Evolutionary conservation across 2,888 invertebrate genomes (phyloP).

Genomic region (Cheilosia soror): DNA sequence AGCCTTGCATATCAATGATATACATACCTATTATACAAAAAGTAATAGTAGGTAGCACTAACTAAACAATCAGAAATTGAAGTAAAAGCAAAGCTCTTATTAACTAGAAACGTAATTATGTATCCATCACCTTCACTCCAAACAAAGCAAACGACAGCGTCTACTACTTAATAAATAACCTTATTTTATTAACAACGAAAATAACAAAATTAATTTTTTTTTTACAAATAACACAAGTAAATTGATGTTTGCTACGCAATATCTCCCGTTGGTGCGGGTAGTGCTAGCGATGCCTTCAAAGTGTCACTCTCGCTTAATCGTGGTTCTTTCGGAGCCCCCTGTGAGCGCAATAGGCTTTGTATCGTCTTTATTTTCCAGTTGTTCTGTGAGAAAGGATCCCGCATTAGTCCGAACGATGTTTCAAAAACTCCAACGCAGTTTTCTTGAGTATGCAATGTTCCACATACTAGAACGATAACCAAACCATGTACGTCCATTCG

Average conservation of each 20-base stretch:
- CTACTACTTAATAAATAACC: slow-evolving; percentile 14
- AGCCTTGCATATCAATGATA: neutral
- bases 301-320: slow-evolving; percentile 78
- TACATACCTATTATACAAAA: neutral
- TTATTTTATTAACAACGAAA: slow-evolving; percentile 36
- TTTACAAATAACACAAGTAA: neutral
- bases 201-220: neutral
- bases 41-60: no score
- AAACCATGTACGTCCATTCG: slow-evolving; percentile 87
- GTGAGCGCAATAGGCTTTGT: slow-evolving; percentile 84
- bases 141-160: neutral
- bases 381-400: slow-evolving; percentile 86
- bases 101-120: no score
- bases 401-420: slow-evolving; percentile 87
- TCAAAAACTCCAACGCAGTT: slow-evolving; percentile 87
- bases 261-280: slow-evolving; percentile 79
- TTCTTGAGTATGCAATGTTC: slow-evolving; percentile 86
- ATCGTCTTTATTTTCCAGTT: slow-evolving; percentile 89
- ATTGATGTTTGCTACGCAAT: neutral
- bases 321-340: slow-evolving; percentile 77
- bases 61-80: no score
- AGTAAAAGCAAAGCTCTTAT: no score
- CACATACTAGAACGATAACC: slow-evolving; percentile 86
- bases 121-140: neutral
- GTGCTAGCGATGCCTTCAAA: slow-evolving; percentile 77